These are phyloP conservation scores for Myotis planiceps DNA, from an alignment of 2,797 vertebrate genomes.

Conservation along the genomic window DNA sequence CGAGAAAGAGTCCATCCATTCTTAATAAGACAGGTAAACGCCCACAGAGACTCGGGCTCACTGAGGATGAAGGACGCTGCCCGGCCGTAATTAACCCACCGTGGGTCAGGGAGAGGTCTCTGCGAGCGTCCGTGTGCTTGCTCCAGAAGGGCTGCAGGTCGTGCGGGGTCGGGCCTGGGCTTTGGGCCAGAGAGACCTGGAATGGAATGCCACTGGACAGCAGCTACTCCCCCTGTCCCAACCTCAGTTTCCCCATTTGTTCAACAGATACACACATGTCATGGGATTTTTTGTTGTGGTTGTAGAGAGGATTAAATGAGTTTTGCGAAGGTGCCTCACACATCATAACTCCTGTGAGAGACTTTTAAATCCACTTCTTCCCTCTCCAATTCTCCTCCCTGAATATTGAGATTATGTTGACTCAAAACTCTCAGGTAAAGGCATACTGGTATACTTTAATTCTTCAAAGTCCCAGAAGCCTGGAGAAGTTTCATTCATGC, in stretches of 20 bases:
- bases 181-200: not conserved
- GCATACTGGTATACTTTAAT: not conserved
- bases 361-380: not conserved
- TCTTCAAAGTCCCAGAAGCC: not conserved
- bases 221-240: not conserved
- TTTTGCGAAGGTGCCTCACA: not conserved
- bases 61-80: not conserved
- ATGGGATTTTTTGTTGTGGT: not conserved
- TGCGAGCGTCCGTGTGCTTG: accelerated
- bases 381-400: not conserved
- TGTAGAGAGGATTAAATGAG: not conserved
- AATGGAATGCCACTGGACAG: not conserved
- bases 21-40: not conserved
- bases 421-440: not conserved
- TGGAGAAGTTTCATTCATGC: not conserved
- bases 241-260: not conserved
- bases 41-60: not conserved
- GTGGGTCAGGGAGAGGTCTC: not conserved
- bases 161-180: not conserved
- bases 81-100: too few relatives aligned
- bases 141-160: not conserved
- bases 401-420: not conserved
- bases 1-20: not conserved
- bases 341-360: not conserved
- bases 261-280: not conserved